Percentiles rank a stretch among this genome's conserved stretches.
phyloP scores from a whole-genome alignment of 2,888 invertebrate genomes.

The Drosophila colorata region DNA sequence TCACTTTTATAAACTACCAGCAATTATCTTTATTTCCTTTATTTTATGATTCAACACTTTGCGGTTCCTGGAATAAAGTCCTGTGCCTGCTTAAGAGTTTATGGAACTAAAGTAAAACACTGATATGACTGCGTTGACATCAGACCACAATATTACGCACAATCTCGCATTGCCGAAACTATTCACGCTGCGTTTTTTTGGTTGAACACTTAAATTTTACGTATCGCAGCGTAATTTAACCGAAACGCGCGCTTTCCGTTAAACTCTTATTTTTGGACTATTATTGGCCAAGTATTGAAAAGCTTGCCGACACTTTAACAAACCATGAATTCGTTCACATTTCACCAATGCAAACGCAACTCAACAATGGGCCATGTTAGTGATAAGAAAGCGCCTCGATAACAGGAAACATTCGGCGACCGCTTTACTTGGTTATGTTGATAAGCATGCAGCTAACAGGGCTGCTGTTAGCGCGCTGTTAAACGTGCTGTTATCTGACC shows the following conservation, averaged over 20 bases:
- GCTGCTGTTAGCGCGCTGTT: constrained; percentile 18
- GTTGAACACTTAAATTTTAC: constrained; percentile 10
- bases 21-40: constrained; percentile 10
- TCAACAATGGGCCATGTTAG: constrained; percentile 59
- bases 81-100: constrained; percentile 8
- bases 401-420: constrained; percentile 24
- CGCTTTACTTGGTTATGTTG: constrained; percentile 2
- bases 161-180: constrained; percentile 13
- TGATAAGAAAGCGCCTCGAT: constrained; percentile 65
- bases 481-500: constrained; percentile 15
- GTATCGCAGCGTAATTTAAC: constrained; percentile 16
- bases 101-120: constrained; percentile 13
- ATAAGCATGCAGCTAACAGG: constrained; percentile 10
- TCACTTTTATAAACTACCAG: constrained; percentile 9
- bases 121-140: constrained; percentile 27
- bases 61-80: not conserved
- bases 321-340: constrained; percentile 1
- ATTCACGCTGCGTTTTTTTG: constrained; percentile 6
- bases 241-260: constrained; percentile 37
- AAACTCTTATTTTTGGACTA: constrained; percentile 57
- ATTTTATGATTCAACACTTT: constrained; percentile 22
- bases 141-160: constrained; percentile 21
- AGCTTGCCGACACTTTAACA: constrained; percentile 47
- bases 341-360: constrained; percentile 43
- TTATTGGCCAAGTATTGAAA: constrained; percentile 60